Conservation (phyloP, 2,888 invertebrate species). For the Apomyelois bistriatella region DNA sequence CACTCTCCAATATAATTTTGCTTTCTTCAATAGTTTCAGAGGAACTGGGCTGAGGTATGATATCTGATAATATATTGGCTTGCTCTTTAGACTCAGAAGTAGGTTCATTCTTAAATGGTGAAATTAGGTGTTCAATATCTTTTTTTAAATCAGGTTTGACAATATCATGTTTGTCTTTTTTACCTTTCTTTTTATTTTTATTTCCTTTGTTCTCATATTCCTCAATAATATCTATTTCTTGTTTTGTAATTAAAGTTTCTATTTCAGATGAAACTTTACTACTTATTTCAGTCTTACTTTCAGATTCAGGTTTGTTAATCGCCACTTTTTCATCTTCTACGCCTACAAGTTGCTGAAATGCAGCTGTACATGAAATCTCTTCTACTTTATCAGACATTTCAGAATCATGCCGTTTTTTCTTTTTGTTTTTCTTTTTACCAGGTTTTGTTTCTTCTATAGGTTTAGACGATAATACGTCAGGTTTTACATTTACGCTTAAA, state of each 20-base stretch:
- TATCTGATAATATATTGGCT: neutral
- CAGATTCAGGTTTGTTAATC: neutral
- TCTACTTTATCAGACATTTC: constrained; percentile 56
- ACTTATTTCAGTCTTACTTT: neutral
- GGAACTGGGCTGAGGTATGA: neutral
- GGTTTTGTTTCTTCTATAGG: constrained; percentile 33
- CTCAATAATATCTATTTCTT: constrained; percentile 7
- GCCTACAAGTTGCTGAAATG: constrained; percentile 48
- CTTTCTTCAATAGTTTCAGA: neutral
- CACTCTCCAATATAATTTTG: neutral
- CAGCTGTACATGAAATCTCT: constrained; percentile 49
- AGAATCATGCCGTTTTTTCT: constrained; percentile 60
- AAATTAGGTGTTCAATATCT: neutral
- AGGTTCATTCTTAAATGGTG: neutral
- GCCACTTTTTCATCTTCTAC: constrained; percentile 28
- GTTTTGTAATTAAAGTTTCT: constrained; percentile 1
- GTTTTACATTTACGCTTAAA: constrained; percentile 13
- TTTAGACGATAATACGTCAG: constrained; percentile 12
- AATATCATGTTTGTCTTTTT: constrained; percentile 36
- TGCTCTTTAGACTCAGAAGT: neutral
- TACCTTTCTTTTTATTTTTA: constrained; percentile 8
- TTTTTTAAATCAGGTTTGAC: constrained; percentile 16
- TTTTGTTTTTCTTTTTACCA: constrained; percentile 62
- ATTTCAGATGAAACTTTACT: constrained; percentile 8
- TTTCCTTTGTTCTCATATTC: constrained; percentile 19